Evolutionary conservation across 92 coral and sea anemone genomes (phyloP).

Genomic region (Porites rus): DNA sequence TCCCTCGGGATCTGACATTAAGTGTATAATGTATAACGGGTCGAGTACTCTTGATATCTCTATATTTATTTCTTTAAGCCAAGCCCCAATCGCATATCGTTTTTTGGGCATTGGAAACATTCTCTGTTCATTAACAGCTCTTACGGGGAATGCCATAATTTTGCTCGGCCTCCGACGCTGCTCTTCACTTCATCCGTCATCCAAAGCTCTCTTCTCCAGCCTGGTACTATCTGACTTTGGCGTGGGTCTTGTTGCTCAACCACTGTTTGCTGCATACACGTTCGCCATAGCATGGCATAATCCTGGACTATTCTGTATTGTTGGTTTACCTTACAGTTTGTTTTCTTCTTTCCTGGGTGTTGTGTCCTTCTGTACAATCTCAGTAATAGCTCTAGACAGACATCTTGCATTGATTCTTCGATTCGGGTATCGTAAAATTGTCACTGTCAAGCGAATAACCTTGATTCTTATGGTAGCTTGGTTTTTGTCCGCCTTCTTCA

Average conservation of each 20-base stretch:
- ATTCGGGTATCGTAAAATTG: background rate
- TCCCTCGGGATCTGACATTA: no score
- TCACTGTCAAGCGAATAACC: background rate
- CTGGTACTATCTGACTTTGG: background rate
- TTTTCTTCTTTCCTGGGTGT: background rate
- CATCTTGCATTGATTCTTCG: constrained; percentile 11
- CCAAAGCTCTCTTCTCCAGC: constrained; percentile 11
- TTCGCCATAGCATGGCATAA: background rate
- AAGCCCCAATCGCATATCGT: background rate
- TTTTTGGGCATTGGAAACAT: background rate
- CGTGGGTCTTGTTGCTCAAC: background rate
- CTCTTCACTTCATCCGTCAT: background rate
- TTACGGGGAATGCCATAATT: background rate
- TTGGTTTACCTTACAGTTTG: background rate
- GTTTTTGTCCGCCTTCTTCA: background rate
- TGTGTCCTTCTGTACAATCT: constrained; percentile 9
- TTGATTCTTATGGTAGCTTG: background rate
- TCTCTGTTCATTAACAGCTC: background rate
- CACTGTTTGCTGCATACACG: background rate
- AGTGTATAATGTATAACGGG: background rate
- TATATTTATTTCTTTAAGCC: background rate
- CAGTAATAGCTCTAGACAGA: constrained; percentile 5
- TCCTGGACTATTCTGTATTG: background rate
- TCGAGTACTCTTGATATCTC: constrained; percentile 1
- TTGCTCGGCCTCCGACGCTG: constrained; percentile 4